These are phyloP conservation scores for Ictalurus punctatus DNA, from an alignment of 2,113 vertebrate species.

Conservation along the genomic window DNA sequence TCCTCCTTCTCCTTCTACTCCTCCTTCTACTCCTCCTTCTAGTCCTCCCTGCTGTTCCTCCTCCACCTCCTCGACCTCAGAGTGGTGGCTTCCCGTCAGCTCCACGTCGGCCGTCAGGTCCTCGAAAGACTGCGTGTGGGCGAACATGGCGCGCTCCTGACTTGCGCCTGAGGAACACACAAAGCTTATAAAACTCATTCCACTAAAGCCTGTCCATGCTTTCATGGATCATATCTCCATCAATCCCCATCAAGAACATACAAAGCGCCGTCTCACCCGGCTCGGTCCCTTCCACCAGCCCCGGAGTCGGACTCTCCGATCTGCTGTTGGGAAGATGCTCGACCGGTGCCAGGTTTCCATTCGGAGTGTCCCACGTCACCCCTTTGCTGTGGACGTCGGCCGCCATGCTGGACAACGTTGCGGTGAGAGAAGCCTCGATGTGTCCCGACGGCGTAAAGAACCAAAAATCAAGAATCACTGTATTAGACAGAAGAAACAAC, in stretches of 20 bases:
- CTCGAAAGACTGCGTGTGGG: conserved; percentile 89
- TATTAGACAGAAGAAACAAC: neutral
- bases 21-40: conserved; percentile 66
- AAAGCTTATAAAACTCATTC: neutral
- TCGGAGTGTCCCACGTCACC: conserved; percentile 71
- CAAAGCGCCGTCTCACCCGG: conserved; percentile 77
- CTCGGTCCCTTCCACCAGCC: conserved; percentile 89
- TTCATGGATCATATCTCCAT: neutral
- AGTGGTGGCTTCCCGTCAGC: conserved; percentile 42
- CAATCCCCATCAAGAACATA: neutral
- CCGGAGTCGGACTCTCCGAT: conserved; percentile 89
- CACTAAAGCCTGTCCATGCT: neutral
- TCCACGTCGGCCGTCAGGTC: conserved; percentile 82
- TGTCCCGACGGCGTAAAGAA: neutral
- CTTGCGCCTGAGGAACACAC: conserved; percentile 78
- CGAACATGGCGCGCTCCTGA: conserved; percentile 89
- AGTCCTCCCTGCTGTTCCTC: conserved; percentile 59
- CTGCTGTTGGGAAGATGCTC: conserved; percentile 77
- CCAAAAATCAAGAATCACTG: neutral
- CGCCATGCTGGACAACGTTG: conserved; percentile 74
- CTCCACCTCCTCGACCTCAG: conserved; percentile 47
- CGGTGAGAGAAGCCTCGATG: neutral
- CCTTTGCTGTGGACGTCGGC: conserved; percentile 76
- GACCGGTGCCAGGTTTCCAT: conserved; percentile 72
- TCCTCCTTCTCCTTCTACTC: conserved; percentile 60